Base-by-base conservation (phyloP, 2,888 invertebrate genomes). In the Clistopyga incitator region DNA sequence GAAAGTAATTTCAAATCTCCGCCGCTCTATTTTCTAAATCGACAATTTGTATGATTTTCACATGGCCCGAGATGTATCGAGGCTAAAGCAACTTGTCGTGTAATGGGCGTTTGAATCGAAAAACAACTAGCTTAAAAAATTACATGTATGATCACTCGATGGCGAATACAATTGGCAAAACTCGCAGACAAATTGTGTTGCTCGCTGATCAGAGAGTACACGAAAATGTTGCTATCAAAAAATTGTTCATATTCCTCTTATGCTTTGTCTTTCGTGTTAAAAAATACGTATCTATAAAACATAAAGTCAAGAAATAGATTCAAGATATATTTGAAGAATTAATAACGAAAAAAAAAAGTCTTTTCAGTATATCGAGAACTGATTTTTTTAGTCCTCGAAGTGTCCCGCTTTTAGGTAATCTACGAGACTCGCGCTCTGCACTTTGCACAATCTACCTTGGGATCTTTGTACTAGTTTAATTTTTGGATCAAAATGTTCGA, bases 401-500 rank as follows among this genome's bases (percentile, higher is more conserved):
- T 85, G 78, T 59, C 76, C 83, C 8, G 84, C 78, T 68, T 88
- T 87, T 23, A 92, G 82, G 78, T 91, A 88, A 29, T 85, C 50
- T 23, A 88, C 76, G n/a, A 91, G 56, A 54, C 87, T 87, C 10
- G 6, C 18, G 65, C 85, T 87, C 38, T 84, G 81, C 20, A 92
- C 54, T 79, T 86, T 89, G 45, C 77, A 86, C n/a, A 88, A 72
- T 84, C 85, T 89, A 56, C 78, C 84, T 34, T 25, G 59, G n/a
- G 42, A 54, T 18, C n/a, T 54, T 8, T n/a, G 29, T 3, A 70
- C 11, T 8, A 88, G 20, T 80, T 65, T 85, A 52, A 91, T 87
- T 1, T 88, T 83, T 6, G 91, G 91, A 75, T 88, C 78, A 84
- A 92, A 92, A 77, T 86, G 61, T 6, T 84, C 23, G 8, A 92